A percentile compares a stretch with the other conserved stretches of the same genome.
Conservation (phyloP, 2,888 invertebrate species). For the Metopia argyrocephala region DNA sequence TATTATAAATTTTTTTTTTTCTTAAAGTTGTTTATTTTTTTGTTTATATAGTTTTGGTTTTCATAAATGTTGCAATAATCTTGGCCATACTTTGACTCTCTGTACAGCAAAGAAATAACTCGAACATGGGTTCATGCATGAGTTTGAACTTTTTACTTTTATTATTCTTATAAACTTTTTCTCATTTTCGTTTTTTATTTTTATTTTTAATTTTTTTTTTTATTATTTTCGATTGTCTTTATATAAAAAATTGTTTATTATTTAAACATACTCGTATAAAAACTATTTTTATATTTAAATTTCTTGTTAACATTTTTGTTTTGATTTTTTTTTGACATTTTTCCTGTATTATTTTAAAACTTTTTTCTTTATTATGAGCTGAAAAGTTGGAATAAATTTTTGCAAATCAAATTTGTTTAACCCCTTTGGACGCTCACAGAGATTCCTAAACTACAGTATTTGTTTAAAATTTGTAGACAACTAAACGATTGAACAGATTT, state of each 20-base stretch:
- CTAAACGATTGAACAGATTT: too few species aligned
- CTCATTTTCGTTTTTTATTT: neutral
- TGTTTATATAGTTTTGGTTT: constrained; percentile 1
- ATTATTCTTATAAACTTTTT: constrained; percentile 49
- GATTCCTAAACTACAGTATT: neutral
- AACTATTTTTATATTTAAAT: constrained; percentile 55
- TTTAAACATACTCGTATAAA: neutral
- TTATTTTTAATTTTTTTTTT: constrained; percentile 31
- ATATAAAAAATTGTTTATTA: constrained; percentile 33
- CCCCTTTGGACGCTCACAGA: neutral
- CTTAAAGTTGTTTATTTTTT: constrained; percentile 9
- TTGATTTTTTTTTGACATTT: constrained; percentile 52
- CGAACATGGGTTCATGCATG: constrained; percentile 64
- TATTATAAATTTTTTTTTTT: too few species aligned
- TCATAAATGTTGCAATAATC: constrained; percentile 58
- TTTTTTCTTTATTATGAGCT: constrained; percentile 43
- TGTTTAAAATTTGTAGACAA: too few species aligned
- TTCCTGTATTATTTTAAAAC: constrained; percentile 25
- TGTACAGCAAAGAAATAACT: constrained; percentile 28
- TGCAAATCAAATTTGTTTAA: constrained; percentile 37
- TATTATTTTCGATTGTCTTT: neutral
- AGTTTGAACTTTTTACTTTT: constrained; percentile 65
- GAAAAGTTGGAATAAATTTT: constrained; percentile 27
- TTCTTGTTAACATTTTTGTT: constrained; percentile 58
- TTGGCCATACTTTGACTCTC: constrained; percentile 51